Conservation (phyloP, 2,888 invertebrate species). For the Conus canariensis region DNA sequence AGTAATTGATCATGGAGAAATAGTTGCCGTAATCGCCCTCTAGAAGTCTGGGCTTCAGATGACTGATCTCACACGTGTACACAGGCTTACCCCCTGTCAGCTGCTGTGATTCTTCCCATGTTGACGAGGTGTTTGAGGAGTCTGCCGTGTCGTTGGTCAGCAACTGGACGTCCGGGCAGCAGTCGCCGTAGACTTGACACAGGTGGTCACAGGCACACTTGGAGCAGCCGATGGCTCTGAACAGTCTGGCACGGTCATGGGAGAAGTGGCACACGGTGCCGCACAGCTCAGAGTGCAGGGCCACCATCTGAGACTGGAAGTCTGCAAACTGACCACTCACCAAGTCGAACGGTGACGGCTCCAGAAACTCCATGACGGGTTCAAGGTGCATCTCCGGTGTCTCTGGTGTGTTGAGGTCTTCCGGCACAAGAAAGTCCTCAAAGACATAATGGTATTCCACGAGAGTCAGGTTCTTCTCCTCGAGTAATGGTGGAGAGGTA, state of each 20-base stretch:
- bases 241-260: background rate
- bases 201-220: slow-evolving; percentile 33
- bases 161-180: slow-evolving; percentile 35
- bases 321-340: slow-evolving; percentile 19
- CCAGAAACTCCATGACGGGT: background rate
- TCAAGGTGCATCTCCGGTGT: background rate
- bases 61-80: slow-evolving; percentile 7
- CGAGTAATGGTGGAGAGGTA: background rate
- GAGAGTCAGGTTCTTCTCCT: background rate
- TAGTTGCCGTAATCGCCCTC: background rate
- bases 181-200: slow-evolving; percentile 29
- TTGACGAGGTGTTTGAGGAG: background rate
- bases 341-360: background rate
- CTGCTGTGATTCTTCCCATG: background rate
- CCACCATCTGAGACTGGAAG: slow-evolving; percentile 12
- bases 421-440: background rate
- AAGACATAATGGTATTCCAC: background rate
- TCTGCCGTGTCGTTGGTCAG: background rate
- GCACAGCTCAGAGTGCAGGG: slow-evolving; percentile 23
- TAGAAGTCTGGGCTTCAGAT: background rate
- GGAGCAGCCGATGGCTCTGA: background rate
- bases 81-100: background rate
- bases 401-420: background rate
- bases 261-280: background rate
- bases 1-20: slow-evolving; percentile 17